Evolutionary conservation across 1,140 invertebrate genomes (phyloP).

Genomic region (Pantala flavescens): DNA sequence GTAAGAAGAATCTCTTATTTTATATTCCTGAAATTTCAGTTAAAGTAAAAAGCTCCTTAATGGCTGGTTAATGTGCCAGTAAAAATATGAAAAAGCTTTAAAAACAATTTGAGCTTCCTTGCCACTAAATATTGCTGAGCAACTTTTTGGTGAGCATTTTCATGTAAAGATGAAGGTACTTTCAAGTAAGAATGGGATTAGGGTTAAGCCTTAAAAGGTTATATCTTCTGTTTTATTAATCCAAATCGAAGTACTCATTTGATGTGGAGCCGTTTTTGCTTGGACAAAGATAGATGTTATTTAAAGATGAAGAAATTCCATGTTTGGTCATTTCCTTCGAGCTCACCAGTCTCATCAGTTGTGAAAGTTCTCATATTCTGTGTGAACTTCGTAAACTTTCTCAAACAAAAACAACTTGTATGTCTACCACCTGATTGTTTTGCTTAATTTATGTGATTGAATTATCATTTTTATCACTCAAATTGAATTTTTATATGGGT

Average conservation of each 20-base stretch:
- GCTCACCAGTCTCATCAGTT: background rate
- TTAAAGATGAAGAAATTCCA: background rate
- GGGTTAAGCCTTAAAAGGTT: too few species aligned
- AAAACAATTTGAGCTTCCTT: background rate
- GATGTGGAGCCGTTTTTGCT: background rate
- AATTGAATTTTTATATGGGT: background rate
- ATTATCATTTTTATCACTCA: background rate
- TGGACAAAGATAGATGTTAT: background rate
- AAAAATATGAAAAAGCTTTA: background rate
- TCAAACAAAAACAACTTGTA: background rate
- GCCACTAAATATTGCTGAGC: slow-evolving; percentile 5
- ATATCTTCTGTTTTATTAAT: background rate
- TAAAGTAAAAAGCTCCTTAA: background rate
- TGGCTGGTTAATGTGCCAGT: background rate
- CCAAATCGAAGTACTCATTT: background rate
- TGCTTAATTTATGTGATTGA: background rate
- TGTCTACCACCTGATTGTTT: background rate
- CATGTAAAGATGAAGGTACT: background rate
- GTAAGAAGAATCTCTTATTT: background rate
- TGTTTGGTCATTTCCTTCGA: background rate
- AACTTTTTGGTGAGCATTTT: background rate
- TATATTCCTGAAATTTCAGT: background rate
- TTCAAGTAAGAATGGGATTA: too few species aligned
- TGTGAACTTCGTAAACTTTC: background rate
- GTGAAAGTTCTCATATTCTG: background rate